Base-by-base conservation (phyloP, 2,888 invertebrate genomes). In the Microctonus hyperodae region DNA sequence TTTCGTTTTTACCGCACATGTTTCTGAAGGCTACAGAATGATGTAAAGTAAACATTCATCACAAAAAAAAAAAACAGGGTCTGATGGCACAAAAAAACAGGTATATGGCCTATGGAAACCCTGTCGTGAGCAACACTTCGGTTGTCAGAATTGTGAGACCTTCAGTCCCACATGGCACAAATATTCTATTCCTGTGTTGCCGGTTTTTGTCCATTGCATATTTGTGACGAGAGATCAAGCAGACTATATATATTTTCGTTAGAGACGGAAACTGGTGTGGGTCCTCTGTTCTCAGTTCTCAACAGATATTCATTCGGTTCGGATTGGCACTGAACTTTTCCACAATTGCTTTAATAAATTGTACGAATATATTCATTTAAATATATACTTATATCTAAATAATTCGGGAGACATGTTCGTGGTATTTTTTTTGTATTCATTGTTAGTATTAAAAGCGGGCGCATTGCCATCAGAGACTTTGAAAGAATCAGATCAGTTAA, bases 71-170 rank as follows among this genome's bases (percentile, higher is more conserved):
- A 23, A 51, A 31, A 61, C 16, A 23, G 20, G 11, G 22, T 22
- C 22, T 23, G 23, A 37, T n/a, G 23, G 23, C 37, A 58, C 22
- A 40, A 58, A 58, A 67, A 60, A 51, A 44, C 61, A 65, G 67
- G 65, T 44, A 44, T 64, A 61, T n/a, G n/a, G 48, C 35, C 60
- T 40, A 64, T 25, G 63, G 44, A 20, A 23, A 37, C 53, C n/a
- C 31, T 55, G 50, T 59, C 25, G 50, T 48, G 51, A 58, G 64
- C 31, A 68, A 65, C 56, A 48, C 16, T 20, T 16, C 33, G 20
- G 16, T 61, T 61, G 61, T 61, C 51, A n/a, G 33, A 20, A n/a
- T 40, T 40, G 33, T 44, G 40, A 28, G 59, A 59, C 59, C 59
- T 59, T 59, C 48, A 25, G 44, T 44, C 40, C 40, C 40, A 6